Evolutionary conservation across 2,888 invertebrate species (phyloP).

Genomic region (Hypomecis punctinalis): DNA sequence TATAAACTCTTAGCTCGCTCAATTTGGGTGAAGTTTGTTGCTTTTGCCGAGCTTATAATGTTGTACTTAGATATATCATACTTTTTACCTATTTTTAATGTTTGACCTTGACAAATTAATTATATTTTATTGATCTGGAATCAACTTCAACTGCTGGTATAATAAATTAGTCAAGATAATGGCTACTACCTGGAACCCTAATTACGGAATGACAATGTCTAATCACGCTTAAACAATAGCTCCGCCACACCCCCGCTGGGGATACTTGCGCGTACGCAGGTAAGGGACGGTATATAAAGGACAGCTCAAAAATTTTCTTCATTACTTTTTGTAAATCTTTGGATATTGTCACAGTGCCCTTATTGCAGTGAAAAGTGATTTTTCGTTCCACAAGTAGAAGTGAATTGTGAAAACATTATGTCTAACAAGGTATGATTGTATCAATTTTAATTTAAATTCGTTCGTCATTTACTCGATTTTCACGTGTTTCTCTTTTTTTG

Average conservation of each 20-base stretch:
- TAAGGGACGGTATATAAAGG: conserved; percentile 6
- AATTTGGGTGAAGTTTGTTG: too few species aligned
- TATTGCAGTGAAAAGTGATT: neutral
- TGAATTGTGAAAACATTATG: neutral
- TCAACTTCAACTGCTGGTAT: too few species aligned
- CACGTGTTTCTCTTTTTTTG: too few species aligned
- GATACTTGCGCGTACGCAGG: conserved; percentile 15
- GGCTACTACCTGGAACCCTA: conserved; percentile 7
- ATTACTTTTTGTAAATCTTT: neutral
- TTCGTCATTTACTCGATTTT: too few species aligned
- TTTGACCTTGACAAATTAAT: too few species aligned
- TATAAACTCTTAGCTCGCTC: too few species aligned
- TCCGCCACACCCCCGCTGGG: neutral
- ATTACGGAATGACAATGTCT: neutral
- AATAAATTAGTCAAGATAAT: neutral
- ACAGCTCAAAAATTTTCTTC: neutral
- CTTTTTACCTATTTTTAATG: too few species aligned
- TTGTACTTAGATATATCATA: too few species aligned
- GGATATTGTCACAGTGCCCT: too few species aligned
- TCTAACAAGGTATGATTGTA: conserved; percentile 6
- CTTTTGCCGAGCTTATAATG: too few species aligned
- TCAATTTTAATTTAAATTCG: too few species aligned
- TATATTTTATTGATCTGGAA: too few species aligned
- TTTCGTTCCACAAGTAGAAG: neutral
- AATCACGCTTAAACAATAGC: neutral